Conservation (phyloP, 37 sponge, comb jelly and placozoan species). For the Aphrocallistes beatrix region DNA sequence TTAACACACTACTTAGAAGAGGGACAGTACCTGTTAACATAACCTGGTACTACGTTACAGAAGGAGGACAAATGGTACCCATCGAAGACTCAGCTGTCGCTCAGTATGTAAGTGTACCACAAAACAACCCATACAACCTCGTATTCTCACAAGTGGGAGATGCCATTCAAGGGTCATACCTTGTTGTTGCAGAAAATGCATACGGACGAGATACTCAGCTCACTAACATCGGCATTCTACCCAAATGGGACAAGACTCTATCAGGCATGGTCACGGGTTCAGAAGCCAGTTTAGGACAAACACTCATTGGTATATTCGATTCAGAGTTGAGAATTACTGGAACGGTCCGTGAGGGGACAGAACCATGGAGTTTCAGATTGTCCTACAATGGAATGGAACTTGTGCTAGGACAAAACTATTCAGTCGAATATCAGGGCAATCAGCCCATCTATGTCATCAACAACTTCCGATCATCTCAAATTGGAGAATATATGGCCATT, state of each 20-base stretch:
- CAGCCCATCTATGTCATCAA: neutral
- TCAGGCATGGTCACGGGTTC: neutral
- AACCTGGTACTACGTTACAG: neutral
- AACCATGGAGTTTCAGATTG: neutral
- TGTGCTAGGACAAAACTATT: neutral
- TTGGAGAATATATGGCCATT: neutral
- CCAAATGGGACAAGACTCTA: neutral
- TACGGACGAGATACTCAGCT: neutral
- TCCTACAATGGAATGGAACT: neutral
- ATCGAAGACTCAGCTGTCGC: neutral
- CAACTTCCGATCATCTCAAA: neutral
- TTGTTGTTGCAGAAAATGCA: neutral
- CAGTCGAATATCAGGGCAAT: neutral
- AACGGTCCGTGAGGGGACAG: neutral
- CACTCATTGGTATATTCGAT: neutral
- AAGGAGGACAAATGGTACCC: neutral
- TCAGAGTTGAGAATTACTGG: neutral
- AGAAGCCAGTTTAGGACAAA: neutral
- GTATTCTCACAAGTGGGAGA: neutral
- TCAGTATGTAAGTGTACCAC: neutral
- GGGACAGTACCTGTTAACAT: neutral
- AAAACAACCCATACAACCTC: neutral
- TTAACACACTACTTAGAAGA: neutral
- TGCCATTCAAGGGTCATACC: neutral
- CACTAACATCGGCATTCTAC: conserved; percentile 6